Base-by-base conservation (phyloP, 2,113 vertebrate species). In the Charina bottae region DNA sequence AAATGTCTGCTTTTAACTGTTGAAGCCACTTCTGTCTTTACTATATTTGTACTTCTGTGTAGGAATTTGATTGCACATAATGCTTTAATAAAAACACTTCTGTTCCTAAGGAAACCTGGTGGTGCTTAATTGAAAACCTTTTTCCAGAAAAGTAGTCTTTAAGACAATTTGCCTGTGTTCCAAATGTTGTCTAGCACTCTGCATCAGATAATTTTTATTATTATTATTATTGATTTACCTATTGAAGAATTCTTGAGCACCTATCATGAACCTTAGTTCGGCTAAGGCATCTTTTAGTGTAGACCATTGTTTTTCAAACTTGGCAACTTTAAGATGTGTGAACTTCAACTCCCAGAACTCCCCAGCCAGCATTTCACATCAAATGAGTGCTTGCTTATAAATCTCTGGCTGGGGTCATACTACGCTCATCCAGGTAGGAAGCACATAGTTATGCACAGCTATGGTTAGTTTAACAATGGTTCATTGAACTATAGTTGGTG, bases 71-170 rank as follows among this genome's bases (percentile, higher is more conserved):
- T 94, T 95, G 95, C 95, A 97, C 95, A 96, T 95, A 85, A 89
- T 97, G 95, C 96, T 97, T 96, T 96, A 94, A 98, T 98, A 98
- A 98, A 98, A 95, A 96, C 96, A 96, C 88, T 97, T 97, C 95
- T 97, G 87, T 98, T 98, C 97, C 96, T 97, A 97, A 97, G 96
- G 94, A 97, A 97, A 94, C 85, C 95, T 97, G 97, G 94, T 97
- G 90, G 97, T 97, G 93, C 94, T 93, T 93, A 60, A 84, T 92
- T 88, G 68, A 53, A 60, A 42, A n/a, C 19, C 6, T 53, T 92
- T 78, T 62, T 60, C 12, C 17, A 53, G 10, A 21, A 87, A 92
- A 2, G 26, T 6, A 19, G 33, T 88, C 5, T 56, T 83, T 42
- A 28, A 15, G 15, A 26, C 53, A 24, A 28, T 3, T 26, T 6